phyloP scores from a whole-genome alignment of 2,113 vertebrate species.

The Chaenogobius annularis region DNA sequence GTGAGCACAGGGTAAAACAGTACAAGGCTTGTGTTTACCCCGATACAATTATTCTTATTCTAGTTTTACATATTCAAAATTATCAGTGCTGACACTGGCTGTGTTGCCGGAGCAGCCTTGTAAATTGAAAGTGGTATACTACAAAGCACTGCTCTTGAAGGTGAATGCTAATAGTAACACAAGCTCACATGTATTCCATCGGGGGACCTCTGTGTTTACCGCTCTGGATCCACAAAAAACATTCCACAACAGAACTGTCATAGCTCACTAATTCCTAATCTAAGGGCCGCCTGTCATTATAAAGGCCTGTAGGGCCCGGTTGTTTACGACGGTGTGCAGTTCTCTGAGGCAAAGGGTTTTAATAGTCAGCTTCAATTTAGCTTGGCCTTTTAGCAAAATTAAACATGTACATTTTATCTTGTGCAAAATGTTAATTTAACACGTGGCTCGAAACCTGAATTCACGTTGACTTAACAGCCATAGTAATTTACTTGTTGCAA shows the following conservation, averaged over 20 bases:
- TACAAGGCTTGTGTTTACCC: neutral
- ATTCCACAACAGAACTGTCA: neutral
- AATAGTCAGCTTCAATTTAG: neutral
- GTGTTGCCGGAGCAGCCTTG: neutral
- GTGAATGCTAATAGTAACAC: neutral
- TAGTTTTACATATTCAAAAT: neutral
- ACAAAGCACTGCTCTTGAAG: neutral
- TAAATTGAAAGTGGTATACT: constrained; percentile 6
- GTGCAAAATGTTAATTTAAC: neutral
- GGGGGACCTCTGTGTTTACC: neutral
- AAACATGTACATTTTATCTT: neutral
- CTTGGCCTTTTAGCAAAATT: neutral
- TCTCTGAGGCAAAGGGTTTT: neutral
- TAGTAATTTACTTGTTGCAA: neutral
- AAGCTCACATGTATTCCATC: neutral
- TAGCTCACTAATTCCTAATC: constrained; percentile 3
- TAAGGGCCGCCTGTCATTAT: neutral
- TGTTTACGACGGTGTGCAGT: neutral
- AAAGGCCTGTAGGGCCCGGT: constrained; percentile 1
- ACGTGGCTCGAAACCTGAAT: neutral
- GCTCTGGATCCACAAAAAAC: neutral
- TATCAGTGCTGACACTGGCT: neutral
- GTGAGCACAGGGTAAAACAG: neutral
- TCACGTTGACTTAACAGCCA: neutral
- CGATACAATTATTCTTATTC: neutral